Base-by-base conservation (phyloP, 1,140 invertebrate species). In the Battus philenor region DNA sequence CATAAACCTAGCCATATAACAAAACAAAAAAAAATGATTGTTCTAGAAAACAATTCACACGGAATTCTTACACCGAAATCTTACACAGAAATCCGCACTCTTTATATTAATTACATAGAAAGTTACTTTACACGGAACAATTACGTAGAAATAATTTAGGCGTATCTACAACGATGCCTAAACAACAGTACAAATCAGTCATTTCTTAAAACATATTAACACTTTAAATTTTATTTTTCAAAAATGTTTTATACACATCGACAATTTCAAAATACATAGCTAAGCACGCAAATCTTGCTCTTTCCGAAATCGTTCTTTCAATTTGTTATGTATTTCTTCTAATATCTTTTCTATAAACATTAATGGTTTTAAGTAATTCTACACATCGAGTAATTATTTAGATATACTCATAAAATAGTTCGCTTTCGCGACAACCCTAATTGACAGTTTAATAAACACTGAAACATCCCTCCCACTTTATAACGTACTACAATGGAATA, bases 111-210 rank as follows among this genome's bases (percentile, higher is more conserved):
- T n/a, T 17, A 32, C 31, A 32, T 33, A 33, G 12, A 32, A 33
- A 33, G 4, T 33, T 33, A 33, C 13, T 17, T 33, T 58, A 56
- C 59, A 65, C 69, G 69, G 68, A 68, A 72, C 66, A 78, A 65
- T 67, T 68, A 76, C 57, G 63, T 68, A 67, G 69, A 72, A 77
- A 65, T 72, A 75, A 71, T 67, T 67, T 67, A 75, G 69, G 69
- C 73, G 58, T 65, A 68, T 68, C 65, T 74, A 73, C 56, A 72
- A 70, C 59, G 62, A 66, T 65, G 72, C 74, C 74, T 71, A 81
- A 64, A 73, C 54, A 68, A 66, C 67, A 58, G 62, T 74, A 75
- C 58, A 66, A 75, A 59, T 81, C 77, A 81, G 77, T 81, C 77
- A 68, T 73, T 73, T 69, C 71, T 77, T 77, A 75, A 71, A 80